Conservation (phyloP, 2,113 vertebrate species). For the Channa maculata region DNA sequence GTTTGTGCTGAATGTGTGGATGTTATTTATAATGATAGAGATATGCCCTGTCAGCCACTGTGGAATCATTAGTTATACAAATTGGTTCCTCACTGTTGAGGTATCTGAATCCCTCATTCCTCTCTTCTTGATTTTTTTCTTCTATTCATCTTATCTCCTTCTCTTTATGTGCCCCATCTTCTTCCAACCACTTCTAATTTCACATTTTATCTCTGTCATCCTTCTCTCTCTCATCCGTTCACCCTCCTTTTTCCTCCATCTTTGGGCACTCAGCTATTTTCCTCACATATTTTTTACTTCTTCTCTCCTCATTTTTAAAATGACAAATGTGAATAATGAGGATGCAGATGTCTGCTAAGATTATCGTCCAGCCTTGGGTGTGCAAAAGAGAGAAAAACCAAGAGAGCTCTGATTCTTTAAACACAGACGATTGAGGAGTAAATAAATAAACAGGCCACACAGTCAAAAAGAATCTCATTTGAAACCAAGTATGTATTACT, state of each 20-base stretch:
- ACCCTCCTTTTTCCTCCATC: neutral
- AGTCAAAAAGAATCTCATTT: slow-evolving; percentile 30
- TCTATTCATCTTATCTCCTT: slow-evolving; percentile 35
- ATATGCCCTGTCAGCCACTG: slow-evolving; percentile 59
- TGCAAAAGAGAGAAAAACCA: neutral
- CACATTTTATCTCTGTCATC: slow-evolving; percentile 40
- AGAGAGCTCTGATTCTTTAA: slow-evolving; percentile 10
- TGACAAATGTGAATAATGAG: slow-evolving; percentile 43
- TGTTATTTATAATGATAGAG: slow-evolving; percentile 37
- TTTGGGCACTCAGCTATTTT: slow-evolving; percentile 51
- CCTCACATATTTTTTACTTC: slow-evolving; percentile 15
- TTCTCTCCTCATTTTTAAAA: slow-evolving; percentile 31
- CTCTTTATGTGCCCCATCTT: slow-evolving; percentile 20
- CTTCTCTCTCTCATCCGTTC: slow-evolving; percentile 33
- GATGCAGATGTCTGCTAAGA: slow-evolving; percentile 45
- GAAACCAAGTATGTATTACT: slow-evolving; percentile 14
- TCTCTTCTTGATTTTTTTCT: slow-evolving; percentile 19
- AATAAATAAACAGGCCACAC: slow-evolving; percentile 33
- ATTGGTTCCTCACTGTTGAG: slow-evolving; percentile 59
- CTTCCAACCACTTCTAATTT: slow-evolving; percentile 25
- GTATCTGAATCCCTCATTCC: slow-evolving; percentile 40
- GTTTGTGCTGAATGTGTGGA: slow-evolving; percentile 5
- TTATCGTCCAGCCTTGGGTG: slow-evolving; percentile 22
- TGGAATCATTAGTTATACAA: slow-evolving; percentile 68
- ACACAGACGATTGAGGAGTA: slow-evolving; percentile 27